Percentiles rank a stretch among this genome's conserved stretches.
Conservation (phyloP, 2,797 vertebrate species). For the Parauchenoglanis punctatus region DNA sequence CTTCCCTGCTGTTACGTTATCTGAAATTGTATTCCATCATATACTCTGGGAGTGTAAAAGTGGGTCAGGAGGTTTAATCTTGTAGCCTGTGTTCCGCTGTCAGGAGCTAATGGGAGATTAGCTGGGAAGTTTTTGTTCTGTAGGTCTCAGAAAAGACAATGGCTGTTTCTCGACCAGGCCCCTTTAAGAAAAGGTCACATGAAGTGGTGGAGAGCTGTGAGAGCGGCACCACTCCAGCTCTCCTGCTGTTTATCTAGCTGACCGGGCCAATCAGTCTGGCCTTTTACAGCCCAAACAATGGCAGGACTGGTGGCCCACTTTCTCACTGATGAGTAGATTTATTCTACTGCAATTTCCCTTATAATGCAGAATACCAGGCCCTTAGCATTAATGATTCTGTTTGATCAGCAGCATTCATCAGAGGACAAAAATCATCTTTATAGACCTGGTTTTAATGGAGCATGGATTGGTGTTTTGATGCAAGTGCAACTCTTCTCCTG, state of each 20-base stretch:
- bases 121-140: constrained; percentile 63
- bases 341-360: background rate
- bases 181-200: constrained; percentile 45
- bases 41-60: constrained; percentile 50
- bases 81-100: constrained; percentile 51
- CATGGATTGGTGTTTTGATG: background rate
- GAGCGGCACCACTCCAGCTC: constrained; percentile 16
- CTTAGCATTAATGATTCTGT: constrained; percentile 1
- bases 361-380: background rate
- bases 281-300: constrained; percentile 38
- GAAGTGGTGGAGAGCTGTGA: constrained; percentile 33
- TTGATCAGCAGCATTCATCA: background rate
- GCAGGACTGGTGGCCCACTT: constrained; percentile 6
- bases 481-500: background rate
- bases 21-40: constrained; percentile 38
- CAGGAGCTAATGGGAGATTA: constrained; percentile 70
- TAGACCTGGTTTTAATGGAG: constrained; percentile 11
- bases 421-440: background rate
- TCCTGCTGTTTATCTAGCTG: constrained; percentile 41
- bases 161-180: constrained; percentile 43
- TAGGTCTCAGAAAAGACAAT: constrained; percentile 35
- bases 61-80: constrained; percentile 75
- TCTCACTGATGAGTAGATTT: constrained; percentile 4
- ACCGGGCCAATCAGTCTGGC: constrained; percentile 38
- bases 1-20: constrained; percentile 15